A percentile compares a stretch with the other conserved stretches of the same genome.
Conservation (phyloP, 2,797 vertebrate species). For the Coregonus sp. region DNA sequence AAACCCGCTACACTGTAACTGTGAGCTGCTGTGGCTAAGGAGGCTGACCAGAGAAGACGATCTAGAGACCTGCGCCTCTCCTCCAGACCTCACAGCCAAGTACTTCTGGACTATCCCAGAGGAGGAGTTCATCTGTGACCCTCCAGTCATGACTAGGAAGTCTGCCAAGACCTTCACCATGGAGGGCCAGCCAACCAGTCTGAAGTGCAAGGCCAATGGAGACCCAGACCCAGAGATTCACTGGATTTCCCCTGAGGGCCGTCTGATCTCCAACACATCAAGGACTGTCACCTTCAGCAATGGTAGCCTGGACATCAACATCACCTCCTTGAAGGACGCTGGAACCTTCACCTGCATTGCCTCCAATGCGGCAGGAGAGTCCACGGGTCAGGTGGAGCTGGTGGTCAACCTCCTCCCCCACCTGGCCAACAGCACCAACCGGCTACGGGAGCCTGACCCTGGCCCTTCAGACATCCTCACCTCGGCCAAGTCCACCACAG, state of each 20-base stretch:
- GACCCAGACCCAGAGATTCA: constrained; percentile 82
- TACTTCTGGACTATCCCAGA: constrained; percentile 91
- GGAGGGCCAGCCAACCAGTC: constrained; percentile 79
- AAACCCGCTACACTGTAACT: constrained; percentile 90
- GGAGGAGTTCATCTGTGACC: constrained; percentile 89
- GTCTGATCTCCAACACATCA: constrained; percentile 74
- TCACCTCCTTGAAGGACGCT: constrained; percentile 76
- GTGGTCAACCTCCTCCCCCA: constrained; percentile 76
- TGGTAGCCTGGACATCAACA: constrained; percentile 79
- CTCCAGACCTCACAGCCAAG: constrained; percentile 80
- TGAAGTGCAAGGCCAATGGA: constrained; percentile 81
- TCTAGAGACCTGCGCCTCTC: constrained; percentile 88
- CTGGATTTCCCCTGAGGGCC: constrained; percentile 81
- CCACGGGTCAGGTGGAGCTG: constrained; percentile 78
- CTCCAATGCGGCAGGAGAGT: constrained; percentile 81
- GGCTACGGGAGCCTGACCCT: constrained; percentile 74
- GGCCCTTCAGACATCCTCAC: constrained; percentile 79
- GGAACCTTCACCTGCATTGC: constrained; percentile 83
- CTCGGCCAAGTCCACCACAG: constrained; percentile 70
- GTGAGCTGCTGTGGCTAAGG: constrained; percentile 87
- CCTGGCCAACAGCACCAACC: constrained; percentile 80
- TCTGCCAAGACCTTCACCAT: constrained; percentile 76
- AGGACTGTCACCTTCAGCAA: constrained; percentile 76
- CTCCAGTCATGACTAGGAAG: constrained; percentile 85
- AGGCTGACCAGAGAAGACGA: constrained; percentile 86